Evolutionary conservation across 2,888 invertebrate genomes (phyloP).

Genomic region (Cetonia aurata): DNA sequence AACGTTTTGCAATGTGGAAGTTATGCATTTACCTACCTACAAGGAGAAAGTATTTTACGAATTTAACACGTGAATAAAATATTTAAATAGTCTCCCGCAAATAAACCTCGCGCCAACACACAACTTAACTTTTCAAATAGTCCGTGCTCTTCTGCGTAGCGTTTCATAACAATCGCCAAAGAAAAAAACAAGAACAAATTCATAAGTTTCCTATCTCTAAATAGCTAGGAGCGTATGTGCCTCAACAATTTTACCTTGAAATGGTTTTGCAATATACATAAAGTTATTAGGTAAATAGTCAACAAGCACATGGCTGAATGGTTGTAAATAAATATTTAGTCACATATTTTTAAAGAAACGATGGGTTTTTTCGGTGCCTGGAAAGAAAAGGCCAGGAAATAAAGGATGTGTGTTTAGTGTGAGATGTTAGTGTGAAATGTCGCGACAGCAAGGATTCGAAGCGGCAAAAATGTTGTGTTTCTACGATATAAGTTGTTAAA

Average conservation of each 20-base stretch:
- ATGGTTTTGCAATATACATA: constrained; percentile 41
- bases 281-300: constrained; percentile 24
- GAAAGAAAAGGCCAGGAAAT: constrained; percentile 8
- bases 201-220: constrained; percentile 17
- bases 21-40: constrained; percentile 25
- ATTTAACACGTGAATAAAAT: constrained; percentile 63
- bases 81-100: constrained; percentile 61
- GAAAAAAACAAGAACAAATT: constrained; percentile 5
- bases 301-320: constrained; percentile 17
- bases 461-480: constrained; percentile 35
- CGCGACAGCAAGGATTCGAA: constrained; percentile 7
- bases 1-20: constrained; percentile 30
- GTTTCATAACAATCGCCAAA: constrained; percentile 1
- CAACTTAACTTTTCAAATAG: constrained; percentile 41
- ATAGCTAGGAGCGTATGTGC: constrained; percentile 26
- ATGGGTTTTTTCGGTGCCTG: constrained; percentile 8
- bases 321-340: constrained; percentile 27
- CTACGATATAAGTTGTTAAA: constrained; percentile 45
- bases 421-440: constrained; percentile 34
- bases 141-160: constrained; percentile 10
- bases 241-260: constrained; percentile 44
- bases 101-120: constrained; percentile 53
- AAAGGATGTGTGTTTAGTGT: constrained; percentile 23
- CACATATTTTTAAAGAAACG: constrained; percentile 20
- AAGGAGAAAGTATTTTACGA: constrained; percentile 60